A percentile compares a stretch with the other conserved stretches of the same genome.
Evolutionary conservation across 2,888 invertebrate species (phyloP).

Genomic region (Apodemia zela): DNA sequence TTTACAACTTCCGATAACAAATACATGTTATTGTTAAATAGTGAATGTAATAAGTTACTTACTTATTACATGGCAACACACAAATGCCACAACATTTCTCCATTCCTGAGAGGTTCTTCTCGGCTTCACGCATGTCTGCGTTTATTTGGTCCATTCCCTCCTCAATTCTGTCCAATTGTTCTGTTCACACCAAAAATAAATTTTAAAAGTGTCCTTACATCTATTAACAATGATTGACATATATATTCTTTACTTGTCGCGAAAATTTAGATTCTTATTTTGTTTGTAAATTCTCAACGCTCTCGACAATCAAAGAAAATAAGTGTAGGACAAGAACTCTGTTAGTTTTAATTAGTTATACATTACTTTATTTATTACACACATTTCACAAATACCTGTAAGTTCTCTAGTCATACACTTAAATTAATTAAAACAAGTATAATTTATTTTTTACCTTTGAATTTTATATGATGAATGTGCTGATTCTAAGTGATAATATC

Average conservation of each 20-base stretch:
- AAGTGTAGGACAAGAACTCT: constrained; percentile 68
- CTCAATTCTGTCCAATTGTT: constrained; percentile 99
- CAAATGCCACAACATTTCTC: constrained; percentile 99
- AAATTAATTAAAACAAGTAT: constrained; percentile 56
- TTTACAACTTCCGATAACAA: no score
- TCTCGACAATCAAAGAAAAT: constrained; percentile 73
- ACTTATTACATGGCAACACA: constrained; percentile 99
- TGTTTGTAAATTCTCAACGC: constrained; percentile 78
- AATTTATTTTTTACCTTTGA: constrained; percentile 61
- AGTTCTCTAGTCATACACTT: constrained; percentile 60
- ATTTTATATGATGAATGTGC: constrained; percentile 72
- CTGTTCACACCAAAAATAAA: constrained; percentile 81
- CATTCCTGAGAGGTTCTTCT: constrained; percentile 99
- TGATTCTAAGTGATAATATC: constrained; percentile 67
- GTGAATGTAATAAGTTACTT: constrained; percentile 46
- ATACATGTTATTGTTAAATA: no score
- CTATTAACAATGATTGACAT: constrained; percentile 29
- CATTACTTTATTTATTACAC: not conserved
- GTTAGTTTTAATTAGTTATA: constrained; percentile 22
- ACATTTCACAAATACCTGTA: not conserved
- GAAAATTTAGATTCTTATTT: constrained; percentile 30
- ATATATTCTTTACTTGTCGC: constrained; percentile 30
- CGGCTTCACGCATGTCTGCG: constrained; percentile 99
- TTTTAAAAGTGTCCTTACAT: constrained; percentile 1
- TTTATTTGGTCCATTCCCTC: constrained; percentile 99